Base-by-base conservation (phyloP, 2,113 vertebrate genomes). In the Odontesthes bonariensis region DNA sequence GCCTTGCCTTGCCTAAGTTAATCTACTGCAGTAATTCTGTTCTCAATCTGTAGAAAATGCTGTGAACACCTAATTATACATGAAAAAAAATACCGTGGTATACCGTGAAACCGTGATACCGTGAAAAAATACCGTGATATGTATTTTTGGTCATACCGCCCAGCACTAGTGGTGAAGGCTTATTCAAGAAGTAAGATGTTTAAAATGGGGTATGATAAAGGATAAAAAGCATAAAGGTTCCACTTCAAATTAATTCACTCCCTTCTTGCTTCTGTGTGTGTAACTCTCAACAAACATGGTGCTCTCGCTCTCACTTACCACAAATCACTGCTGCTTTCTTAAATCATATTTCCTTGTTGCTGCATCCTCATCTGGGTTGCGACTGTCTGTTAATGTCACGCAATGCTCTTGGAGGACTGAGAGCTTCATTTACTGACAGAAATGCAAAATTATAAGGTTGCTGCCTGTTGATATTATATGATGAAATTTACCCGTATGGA, bases 401-500 rank as follows among this genome's bases (percentile, higher is more conserved):
- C 35, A 42, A 62, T 31, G 11, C 64, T 14, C 52, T 51, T 14
- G 17, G 22, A 71, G 8, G 11, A 5, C 27, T 40, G 35, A 84
- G 27, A 60, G 60, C 49, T 62, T 10, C 35, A 69, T 76, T 69
- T 47, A 81, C 16, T 32, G 27, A 52, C 63, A 66, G 23, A 38
- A 77, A 71, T 72, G 59, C 1, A 71, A 70, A 52, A 70, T 33
- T n/a, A 42, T 33, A 61, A 46, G 49, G 12, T 6, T 60, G 31
- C 46, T 6, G 53, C 51, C 73, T 81, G 59, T 82, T 74, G 79
- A 77, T 33, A 71, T 84, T 70, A 69, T 44, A 31, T 42, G 72
- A 79, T 67, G 60, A 74, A 82, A 74, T 77, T 71, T 77, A 84
- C 80, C 82, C 74, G 70, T 60, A 81, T 83, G 54, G 75, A 77